A percentile compares a stretch with the other conserved stretches of the same genome.
These are phyloP conservation scores for Formica exsecta DNA, from an alignment of 1,140 invertebrate genomes.

Conservation along the genomic window DNA sequence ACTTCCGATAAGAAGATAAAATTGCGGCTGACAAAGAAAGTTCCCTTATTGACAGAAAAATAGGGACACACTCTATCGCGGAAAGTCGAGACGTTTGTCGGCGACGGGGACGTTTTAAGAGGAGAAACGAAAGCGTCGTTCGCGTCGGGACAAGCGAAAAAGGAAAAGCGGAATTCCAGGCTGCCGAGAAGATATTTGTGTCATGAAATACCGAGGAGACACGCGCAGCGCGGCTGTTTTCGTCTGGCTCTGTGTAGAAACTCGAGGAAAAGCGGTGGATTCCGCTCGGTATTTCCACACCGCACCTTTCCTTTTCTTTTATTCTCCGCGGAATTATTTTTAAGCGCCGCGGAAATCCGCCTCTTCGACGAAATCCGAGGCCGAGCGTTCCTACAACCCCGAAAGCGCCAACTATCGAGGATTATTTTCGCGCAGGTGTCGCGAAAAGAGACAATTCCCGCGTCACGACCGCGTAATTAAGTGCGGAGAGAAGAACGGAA, in stretches of 20 bases:
- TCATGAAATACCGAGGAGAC: constrained; percentile 78
- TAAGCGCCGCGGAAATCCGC: constrained; percentile 24
- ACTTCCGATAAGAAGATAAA: not conserved
- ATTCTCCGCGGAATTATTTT: constrained; percentile 23
- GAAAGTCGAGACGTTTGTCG: constrained; percentile 50
- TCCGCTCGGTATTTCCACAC: constrained; percentile 62
- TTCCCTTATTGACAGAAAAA: not conserved
- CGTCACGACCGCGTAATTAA: not conserved
- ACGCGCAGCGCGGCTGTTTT: constrained; percentile 69
- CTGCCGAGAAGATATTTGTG: constrained; percentile 79
- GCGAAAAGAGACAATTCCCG: not conserved
- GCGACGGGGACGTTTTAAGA: constrained; percentile 61
- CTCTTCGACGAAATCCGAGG: not conserved
- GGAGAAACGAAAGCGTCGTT: constrained; percentile 63
- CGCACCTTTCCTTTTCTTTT: constrained; percentile 9
- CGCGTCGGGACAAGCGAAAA: constrained; percentile 71
- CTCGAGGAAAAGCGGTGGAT: constrained; percentile 66
- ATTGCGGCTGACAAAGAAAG: not conserved
- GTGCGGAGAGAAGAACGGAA: not conserved
- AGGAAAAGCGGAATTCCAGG: constrained; percentile 78
- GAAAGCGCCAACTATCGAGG: no score
- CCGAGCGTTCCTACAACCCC: not conserved
- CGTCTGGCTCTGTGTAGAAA: constrained; percentile 67
- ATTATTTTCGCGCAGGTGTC: not conserved
- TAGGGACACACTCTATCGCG: not conserved